phyloP scores from a whole-genome alignment of 2,113 vertebrate species.

The Tachysurus vachellii region DNA sequence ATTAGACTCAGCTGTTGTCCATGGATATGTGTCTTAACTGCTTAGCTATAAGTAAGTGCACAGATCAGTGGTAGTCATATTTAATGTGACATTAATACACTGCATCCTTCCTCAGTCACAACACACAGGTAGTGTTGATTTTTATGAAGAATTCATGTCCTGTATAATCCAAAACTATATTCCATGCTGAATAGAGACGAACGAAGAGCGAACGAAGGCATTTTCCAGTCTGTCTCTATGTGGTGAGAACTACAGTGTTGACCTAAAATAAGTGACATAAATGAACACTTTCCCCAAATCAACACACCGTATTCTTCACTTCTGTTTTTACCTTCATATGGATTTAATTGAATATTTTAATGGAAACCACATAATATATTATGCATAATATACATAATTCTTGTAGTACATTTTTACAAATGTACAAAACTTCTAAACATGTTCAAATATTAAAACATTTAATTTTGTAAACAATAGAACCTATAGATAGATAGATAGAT shows the following conservation, averaged over 20 bases:
- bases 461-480: not conserved
- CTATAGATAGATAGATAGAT: not conserved
- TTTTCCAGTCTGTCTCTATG: not conserved
- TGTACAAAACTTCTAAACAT: not conserved
- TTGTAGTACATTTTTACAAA: not conserved
- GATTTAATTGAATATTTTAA: not conserved
- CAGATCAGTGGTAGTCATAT: not conserved
- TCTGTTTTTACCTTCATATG: not conserved
- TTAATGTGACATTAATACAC: not conserved
- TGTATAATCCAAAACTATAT: not conserved
- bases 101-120: not conserved
- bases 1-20: slow-evolving; percentile 15
- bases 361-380: too few relatives aligned
- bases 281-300: not conserved
- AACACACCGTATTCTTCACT: not conserved
- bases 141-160: not conserved
- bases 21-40: not conserved
- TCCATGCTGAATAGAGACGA: not conserved
- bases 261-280: too few relatives aligned
- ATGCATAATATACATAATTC: too few relatives aligned
- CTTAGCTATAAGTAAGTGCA: not conserved
- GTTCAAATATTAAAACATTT: not conserved
- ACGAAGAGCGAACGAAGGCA: not conserved
- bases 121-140: not conserved
- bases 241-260: not conserved